These are phyloP conservation scores for Nasonovia ribisnigri DNA, from an alignment of 2,888 invertebrate genomes.

Conservation along the genomic window DNA sequence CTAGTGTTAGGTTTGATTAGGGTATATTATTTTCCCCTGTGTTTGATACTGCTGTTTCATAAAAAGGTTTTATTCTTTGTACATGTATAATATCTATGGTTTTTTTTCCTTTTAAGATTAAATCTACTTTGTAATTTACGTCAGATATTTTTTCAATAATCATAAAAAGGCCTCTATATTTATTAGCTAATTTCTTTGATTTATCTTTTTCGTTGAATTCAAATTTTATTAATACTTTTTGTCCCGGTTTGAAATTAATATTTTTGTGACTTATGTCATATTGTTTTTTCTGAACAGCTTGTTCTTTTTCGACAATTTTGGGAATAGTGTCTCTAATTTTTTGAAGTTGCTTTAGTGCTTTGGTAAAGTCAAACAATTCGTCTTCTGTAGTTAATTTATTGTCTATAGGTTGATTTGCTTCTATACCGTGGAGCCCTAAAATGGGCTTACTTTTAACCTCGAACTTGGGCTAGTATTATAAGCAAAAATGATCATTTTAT, in stretches of 20 bases:
- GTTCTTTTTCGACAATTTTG: no score
- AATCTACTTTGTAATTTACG: no score
- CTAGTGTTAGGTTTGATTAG: no score
- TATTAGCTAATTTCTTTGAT: no score
- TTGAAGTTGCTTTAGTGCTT: neutral
- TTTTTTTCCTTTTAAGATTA: no score
- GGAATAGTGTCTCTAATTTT: neutral
- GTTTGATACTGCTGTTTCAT: no score
- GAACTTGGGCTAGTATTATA: neutral
- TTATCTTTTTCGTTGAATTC: neutral
- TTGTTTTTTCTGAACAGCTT: neutral
- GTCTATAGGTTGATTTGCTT: neutral
- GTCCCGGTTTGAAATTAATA: neutral
- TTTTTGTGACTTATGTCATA: constrained; percentile 12
- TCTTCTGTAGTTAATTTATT: neutral
- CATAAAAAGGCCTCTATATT: no score
- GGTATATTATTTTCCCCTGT: no score
- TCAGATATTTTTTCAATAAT: no score
- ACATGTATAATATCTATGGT: no score
- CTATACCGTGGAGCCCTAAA: neutral
- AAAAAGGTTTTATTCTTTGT: no score
- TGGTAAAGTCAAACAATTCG: neutral
- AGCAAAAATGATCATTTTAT: constrained; percentile 14
- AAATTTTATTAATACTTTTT: neutral
- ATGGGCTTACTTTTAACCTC: neutral